Evolutionary conservation across 2,888 invertebrate species (phyloP).

Genomic region (Lasiommata megera): DNA sequence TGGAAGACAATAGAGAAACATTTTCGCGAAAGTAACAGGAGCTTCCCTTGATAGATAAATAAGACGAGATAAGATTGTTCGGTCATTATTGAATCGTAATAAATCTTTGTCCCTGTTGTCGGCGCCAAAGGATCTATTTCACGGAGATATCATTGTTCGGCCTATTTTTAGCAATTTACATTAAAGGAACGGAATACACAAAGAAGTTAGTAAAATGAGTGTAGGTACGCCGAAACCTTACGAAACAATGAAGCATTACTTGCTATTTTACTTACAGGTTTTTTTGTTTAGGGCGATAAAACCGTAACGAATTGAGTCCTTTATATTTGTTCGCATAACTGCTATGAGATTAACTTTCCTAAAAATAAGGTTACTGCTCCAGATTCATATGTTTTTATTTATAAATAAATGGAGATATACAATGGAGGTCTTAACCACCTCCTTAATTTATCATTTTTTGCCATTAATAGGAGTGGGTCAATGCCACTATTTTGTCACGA

Average conservation of each 20-base stretch:
- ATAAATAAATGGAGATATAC: no score
- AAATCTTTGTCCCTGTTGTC: constrained; percentile 69
- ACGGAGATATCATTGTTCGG: constrained; percentile 17
- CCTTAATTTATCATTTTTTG: no score
- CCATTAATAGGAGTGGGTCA: no score
- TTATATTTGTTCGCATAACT: not conserved
- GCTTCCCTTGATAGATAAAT: constrained; percentile 2
- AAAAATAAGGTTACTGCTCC: not conserved
- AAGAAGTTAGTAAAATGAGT: constrained; percentile 7
- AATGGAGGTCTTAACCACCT: no score
- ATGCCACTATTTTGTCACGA: no score
- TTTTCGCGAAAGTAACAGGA: not conserved
- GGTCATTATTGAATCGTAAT: constrained; percentile 52
- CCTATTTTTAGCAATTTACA: constrained; percentile 16
- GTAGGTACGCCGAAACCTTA: constrained; percentile 2
- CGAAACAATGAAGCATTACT: constrained; percentile 4
- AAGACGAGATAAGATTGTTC: constrained; percentile 25
- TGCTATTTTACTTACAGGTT: not conserved
- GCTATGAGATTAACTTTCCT: not conserved
- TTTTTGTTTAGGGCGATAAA: not conserved
- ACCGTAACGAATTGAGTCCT: not conserved
- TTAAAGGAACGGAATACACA: constrained; percentile 10
- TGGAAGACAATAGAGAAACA: not conserved
- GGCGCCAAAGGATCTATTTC: constrained; percentile 54
- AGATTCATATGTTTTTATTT: not conserved